Evolutionary conservation across 2,888 invertebrate species (phyloP).

Genomic region (Electrophaes corylata): DNA sequence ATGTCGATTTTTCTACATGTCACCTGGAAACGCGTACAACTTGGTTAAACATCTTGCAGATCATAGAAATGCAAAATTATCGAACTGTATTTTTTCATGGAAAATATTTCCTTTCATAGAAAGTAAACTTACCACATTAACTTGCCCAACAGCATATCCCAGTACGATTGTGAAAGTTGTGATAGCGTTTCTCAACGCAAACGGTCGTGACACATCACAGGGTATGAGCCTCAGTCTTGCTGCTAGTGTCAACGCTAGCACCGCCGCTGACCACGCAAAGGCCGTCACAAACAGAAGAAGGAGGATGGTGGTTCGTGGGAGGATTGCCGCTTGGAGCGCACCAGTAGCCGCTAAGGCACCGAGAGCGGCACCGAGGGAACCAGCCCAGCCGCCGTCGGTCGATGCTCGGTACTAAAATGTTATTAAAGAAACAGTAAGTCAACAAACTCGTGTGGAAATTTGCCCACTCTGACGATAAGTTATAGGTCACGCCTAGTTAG

Average conservation of each 20-base stretch:
- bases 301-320: slow-evolving; percentile 93
- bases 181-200: slow-evolving; percentile 92
- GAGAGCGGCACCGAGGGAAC: slow-evolving; percentile 91
- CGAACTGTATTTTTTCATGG: no score
- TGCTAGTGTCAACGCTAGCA: slow-evolving; percentile 92
- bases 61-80: not conserved
- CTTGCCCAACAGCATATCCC: slow-evolving; percentile 95
- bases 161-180: slow-evolving; percentile 94
- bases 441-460: no score
- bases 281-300: slow-evolving; percentile 93
- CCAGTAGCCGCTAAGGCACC: slow-evolving; percentile 90
- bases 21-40: slow-evolving; percentile 56
- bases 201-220: slow-evolving; percentile 94
- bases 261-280: slow-evolving; percentile 95
- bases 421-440: not conserved
- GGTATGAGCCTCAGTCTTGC: slow-evolving; percentile 92
- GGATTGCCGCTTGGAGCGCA: slow-evolving; percentile 89
- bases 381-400: slow-evolving; percentile 93
- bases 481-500: no score
- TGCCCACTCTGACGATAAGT: no score
- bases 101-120: no score
- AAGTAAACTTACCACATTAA: slow-evolving; percentile 92
- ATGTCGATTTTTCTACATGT: slow-evolving; percentile 74
- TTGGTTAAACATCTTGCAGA: not conserved
- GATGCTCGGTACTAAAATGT: slow-evolving; percentile 91